These are phyloP conservation scores for Drusus annulatus DNA, from an alignment of 1,140 invertebrate genomes.

Conservation along the genomic window DNA sequence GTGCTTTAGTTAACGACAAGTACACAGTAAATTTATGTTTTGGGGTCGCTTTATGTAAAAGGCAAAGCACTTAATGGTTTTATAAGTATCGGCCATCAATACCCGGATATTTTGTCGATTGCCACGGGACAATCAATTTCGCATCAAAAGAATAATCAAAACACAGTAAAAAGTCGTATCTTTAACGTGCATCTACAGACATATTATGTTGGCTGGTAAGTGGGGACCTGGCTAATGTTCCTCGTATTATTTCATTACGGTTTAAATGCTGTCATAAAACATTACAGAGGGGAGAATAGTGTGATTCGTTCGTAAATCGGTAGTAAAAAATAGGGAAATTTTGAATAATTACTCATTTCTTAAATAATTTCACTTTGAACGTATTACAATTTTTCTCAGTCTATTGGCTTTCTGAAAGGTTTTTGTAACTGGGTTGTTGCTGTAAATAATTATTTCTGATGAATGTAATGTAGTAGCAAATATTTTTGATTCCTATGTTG, in stretches of 20 bases:
- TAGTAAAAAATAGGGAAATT: too few species aligned
- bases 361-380: too few species aligned
- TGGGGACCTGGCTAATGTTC: neutral
- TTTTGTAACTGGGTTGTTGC: too few species aligned
- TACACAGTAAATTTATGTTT: slow-evolving; percentile 41
- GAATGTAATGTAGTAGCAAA: too few species aligned
- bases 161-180: slow-evolving; percentile 51
- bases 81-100: slow-evolving; percentile 56
- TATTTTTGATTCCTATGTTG: too few species aligned
- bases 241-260: slow-evolving; percentile 28
- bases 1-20: slow-evolving; percentile 29
- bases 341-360: too few species aligned
- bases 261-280: slow-evolving; percentile 43
- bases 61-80: slow-evolving; percentile 51
- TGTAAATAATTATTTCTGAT: too few species aligned
- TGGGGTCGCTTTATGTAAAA: slow-evolving; percentile 25
- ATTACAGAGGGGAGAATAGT: neutral
- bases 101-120: slow-evolving; percentile 58
- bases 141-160: slow-evolving; percentile 59
- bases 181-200: slow-evolving; percentile 48
- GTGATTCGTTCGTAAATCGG: too few species aligned
- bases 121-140: slow-evolving; percentile 56
- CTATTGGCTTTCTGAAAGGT: too few species aligned
- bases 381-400: too few species aligned
- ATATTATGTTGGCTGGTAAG: too few species aligned